These are phyloP conservation scores for Pimephales promelas DNA, from an alignment of 2,113 vertebrate species.

Conservation along the genomic window DNA sequence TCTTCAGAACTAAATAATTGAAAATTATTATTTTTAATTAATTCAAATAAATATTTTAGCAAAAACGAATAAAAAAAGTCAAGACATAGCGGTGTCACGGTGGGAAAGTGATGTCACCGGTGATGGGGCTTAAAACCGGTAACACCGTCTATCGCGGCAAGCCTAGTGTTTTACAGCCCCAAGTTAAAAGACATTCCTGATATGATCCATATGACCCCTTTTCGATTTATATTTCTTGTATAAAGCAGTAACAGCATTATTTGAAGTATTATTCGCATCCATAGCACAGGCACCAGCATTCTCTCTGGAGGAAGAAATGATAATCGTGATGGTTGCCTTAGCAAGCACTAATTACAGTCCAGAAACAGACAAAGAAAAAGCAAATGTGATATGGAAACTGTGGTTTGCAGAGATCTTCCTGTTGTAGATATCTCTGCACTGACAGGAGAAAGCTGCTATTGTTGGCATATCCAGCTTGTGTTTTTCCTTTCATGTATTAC, in stretches of 20 bases:
- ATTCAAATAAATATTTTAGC: too few species aligned
- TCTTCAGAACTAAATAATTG: too few species aligned
- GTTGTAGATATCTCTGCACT: slow-evolving; percentile 50
- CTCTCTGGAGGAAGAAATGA: neutral
- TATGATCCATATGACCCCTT: neutral
- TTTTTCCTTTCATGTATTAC: neutral
- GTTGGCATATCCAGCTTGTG: slow-evolving; percentile 1
- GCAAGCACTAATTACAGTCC: neutral
- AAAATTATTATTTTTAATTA: too few species aligned
- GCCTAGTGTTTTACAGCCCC: neutral
- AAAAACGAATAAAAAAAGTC: too few species aligned
- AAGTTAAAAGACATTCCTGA: neutral
- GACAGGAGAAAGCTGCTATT: slow-evolving; percentile 38
- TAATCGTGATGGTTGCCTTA: neutral
- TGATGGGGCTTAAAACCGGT: too few species aligned
- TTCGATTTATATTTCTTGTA: too few species aligned
- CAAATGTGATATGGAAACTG: neutral
- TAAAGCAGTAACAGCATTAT: neutral
- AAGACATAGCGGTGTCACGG: too few species aligned
- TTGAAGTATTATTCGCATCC: neutral
- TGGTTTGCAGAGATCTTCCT: slow-evolving; percentile 50
- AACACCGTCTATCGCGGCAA: too few species aligned
- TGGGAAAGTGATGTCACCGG: too few species aligned
- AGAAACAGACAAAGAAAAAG: neutral
- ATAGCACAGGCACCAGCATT: neutral